These are phyloP conservation scores for Podarcis siculus DNA, from an alignment of 2,797 vertebrate genomes.

Conservation along the genomic window DNA sequence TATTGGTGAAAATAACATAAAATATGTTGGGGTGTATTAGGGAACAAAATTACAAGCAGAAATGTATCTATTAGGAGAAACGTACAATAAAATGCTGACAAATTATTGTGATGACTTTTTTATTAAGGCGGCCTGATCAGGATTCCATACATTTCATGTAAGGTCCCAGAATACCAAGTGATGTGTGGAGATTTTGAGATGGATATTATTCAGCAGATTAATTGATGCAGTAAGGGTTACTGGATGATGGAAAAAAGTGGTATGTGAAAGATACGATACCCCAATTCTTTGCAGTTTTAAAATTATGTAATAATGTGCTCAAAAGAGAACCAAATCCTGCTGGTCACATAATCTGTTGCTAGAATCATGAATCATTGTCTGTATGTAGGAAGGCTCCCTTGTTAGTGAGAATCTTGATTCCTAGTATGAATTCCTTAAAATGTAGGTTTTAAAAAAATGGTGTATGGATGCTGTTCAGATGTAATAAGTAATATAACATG, in stretches of 20 bases:
- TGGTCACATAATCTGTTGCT: not conserved
- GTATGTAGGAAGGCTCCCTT: not conserved
- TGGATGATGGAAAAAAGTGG: not conserved
- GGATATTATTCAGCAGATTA: not conserved
- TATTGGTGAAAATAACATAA: too few species aligned
- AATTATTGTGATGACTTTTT: too few species aligned
- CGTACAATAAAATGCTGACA: too few species aligned
- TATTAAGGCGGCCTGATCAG: not conserved
- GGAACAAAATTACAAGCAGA: too few species aligned
- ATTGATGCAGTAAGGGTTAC: not conserved
- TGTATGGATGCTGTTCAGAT: not conserved
- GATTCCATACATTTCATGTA: not conserved
- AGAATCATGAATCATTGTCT: not conserved
- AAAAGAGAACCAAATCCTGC: not conserved
- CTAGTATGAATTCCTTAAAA: not conserved
- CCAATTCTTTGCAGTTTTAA: not conserved
- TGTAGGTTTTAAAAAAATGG: not conserved
- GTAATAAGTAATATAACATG: not conserved
- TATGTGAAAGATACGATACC: not conserved
- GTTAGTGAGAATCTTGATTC: not conserved
- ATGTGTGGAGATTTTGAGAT: not conserved
- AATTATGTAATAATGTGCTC: not conserved
- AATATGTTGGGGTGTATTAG: too few species aligned
- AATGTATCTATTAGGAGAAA: too few species aligned
- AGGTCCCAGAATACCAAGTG: not conserved